phyloP scores from a whole-genome alignment of 2,888 invertebrate species.

The Pseudoips prasinana region DNA sequence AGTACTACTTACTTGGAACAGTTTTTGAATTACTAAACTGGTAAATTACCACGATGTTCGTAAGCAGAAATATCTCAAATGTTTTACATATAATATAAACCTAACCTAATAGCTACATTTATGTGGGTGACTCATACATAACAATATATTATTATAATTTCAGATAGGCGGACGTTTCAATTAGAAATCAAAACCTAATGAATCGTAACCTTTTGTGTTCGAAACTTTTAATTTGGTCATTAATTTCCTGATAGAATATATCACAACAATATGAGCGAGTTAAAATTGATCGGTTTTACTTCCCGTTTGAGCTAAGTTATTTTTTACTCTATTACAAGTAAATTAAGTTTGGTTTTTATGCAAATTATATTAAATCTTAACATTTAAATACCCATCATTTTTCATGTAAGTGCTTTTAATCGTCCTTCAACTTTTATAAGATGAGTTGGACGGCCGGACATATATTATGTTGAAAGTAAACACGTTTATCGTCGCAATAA shows the following conservation, averaged over 20 bases:
- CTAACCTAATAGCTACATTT: too few species aligned
- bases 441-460: not conserved
- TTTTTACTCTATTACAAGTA: conserved; percentile 5
- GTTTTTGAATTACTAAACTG: too few species aligned
- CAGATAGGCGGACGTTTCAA: conserved; percentile 5
- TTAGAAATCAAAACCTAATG: conserved; percentile 10
- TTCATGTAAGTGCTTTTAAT: conserved; percentile 11
- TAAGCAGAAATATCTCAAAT: too few species aligned
- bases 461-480: not conserved
- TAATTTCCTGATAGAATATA: conserved; percentile 14
- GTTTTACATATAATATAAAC: too few species aligned
- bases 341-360: conserved; percentile 16
- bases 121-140: too few species aligned
- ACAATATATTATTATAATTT: too few species aligned
- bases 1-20: too few species aligned
- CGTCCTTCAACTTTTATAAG: conserved; percentile 18
- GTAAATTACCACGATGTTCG: too few species aligned
- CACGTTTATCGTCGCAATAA: not conserved
- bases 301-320: conserved; percentile 2
- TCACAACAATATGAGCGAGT: conserved; percentile 5
- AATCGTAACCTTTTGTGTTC: conserved; percentile 17
- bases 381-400: conserved; percentile 23
- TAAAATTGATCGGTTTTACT: conserved; percentile 6
- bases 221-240: conserved; percentile 6
- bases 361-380: conserved; percentile 22